Conservation (phyloP, 2,797 vertebrate species). For the Rhinogobio ventralis region DNA sequence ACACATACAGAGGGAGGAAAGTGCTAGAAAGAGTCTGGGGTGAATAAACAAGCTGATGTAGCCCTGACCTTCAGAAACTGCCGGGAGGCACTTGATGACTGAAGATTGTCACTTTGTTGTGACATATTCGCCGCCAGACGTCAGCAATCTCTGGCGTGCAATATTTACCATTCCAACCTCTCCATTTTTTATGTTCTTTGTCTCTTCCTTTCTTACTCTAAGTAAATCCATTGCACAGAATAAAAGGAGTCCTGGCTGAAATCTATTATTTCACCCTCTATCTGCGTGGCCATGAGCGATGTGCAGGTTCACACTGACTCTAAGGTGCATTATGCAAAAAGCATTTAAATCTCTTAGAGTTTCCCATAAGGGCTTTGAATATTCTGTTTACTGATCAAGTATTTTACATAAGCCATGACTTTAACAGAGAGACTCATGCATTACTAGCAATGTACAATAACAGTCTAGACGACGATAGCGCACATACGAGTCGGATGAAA, state of each 20-base stretch:
- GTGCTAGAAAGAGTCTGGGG: slow-evolving; percentile 14
- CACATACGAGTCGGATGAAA: not conserved
- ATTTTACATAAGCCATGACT: not conserved
- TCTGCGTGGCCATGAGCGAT: slow-evolving; percentile 57
- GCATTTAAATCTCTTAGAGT: no score
- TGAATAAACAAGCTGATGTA: slow-evolving; percentile 8
- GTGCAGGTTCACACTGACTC: slow-evolving; percentile 30
- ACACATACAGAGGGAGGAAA: not conserved
- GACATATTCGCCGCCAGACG: slow-evolving; percentile 5
- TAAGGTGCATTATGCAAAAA: slow-evolving; percentile 52
- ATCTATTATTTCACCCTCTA: slow-evolving; percentile 49
- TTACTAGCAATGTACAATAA: not conserved
- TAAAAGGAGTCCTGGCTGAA: not conserved
- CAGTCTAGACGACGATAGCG: not conserved
- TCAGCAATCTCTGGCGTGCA: not conserved
- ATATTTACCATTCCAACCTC: not conserved
- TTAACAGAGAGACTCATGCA: slow-evolving; percentile 1
- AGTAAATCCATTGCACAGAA: not conserved
- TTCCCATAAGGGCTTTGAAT: slow-evolving; percentile 25
- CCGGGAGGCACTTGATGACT: slow-evolving; percentile 1
- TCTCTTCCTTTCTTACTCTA: not conserved
- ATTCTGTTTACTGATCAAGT: slow-evolving; percentile 29
- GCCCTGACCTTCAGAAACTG: slow-evolving; percentile 30
- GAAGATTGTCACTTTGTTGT: slow-evolving; percentile 32
- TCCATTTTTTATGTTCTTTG: not conserved